Percentiles rank a stretch among this genome's conserved stretches.
These are phyloP conservation scores for Chrysopilus asiliformis DNA, from an alignment of 2,888 invertebrate species.

Conservation along the genomic window DNA sequence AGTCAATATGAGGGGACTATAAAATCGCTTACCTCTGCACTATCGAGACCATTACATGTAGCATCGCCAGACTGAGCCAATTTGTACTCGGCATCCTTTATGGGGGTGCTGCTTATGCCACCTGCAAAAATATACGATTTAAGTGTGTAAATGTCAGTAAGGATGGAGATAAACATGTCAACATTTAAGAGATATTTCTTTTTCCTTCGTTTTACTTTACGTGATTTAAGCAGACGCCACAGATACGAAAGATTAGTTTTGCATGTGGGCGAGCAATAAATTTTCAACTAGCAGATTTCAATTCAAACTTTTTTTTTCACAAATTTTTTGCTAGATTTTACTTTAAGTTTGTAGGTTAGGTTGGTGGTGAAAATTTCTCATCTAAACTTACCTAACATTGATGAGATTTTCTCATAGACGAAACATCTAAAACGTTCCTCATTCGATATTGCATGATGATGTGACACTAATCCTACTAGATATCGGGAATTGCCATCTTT, in stretches of 20 bases:
- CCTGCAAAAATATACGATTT: constrained; percentile 20
- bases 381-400: constrained; percentile 39
- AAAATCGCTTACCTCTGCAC: constrained; percentile 53
- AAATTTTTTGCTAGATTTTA: too few species aligned
- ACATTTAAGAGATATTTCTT: too few species aligned
- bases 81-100: constrained; percentile 55
- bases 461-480: constrained; percentile 78
- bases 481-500: constrained; percentile 87
- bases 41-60: constrained; percentile 83
- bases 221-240: too few species aligned
- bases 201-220: too few species aligned
- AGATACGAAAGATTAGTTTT: too few species aligned
- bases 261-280: too few species aligned
- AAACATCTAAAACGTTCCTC: constrained; percentile 92
- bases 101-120: constrained; percentile 29
- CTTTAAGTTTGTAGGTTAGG: too few species aligned
- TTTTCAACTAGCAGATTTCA: too few species aligned
- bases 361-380: too few species aligned
- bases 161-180: too few species aligned
- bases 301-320: too few species aligned
- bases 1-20: constrained; percentile 54
- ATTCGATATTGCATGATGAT: constrained; percentile 78
- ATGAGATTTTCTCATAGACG: constrained; percentile 76
- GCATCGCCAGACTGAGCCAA: constrained; percentile 88
- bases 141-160: too few species aligned